Evolutionary conservation across 2,797 vertebrate genomes (phyloP).

Genomic region (Craterocephalus amniculus): DNA sequence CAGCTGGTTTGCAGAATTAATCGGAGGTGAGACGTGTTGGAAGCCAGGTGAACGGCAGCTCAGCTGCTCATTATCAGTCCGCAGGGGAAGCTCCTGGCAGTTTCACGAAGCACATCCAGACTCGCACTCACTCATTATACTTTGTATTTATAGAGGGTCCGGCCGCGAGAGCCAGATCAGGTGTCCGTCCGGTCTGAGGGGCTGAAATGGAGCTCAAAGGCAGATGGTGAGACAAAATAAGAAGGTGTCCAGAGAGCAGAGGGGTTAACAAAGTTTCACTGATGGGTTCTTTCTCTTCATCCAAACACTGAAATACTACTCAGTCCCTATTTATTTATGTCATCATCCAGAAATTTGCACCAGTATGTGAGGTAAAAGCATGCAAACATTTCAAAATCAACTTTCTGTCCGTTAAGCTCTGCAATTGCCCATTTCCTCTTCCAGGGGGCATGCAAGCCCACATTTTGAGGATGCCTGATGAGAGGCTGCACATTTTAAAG

Average conservation of each 20-base stretch:
- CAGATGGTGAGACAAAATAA: slow-evolving; percentile 67
- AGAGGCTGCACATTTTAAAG: slow-evolving; percentile 45
- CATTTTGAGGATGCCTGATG: slow-evolving; percentile 42
- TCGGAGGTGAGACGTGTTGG: slow-evolving; percentile 44
- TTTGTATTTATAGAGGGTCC: slow-evolving; percentile 60
- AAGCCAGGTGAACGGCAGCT: slow-evolving; percentile 49
- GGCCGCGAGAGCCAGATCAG: slow-evolving; percentile 47
- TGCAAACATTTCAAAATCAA: not conserved
- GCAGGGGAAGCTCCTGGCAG: slow-evolving; percentile 33
- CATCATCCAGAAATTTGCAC: not conserved
- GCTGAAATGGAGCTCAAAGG: slow-evolving; percentile 64
- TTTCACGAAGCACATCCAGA: slow-evolving; percentile 45
- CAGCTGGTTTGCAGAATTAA: slow-evolving; percentile 62
- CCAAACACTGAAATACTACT: not conserved
- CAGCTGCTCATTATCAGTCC: slow-evolving; percentile 59
- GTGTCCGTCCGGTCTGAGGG: slow-evolving; percentile 60
- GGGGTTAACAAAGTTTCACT: slow-evolving; percentile 62
- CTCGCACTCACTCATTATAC: slow-evolving; percentile 54
- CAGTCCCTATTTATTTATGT: not conserved
- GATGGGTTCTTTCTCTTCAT: not conserved
- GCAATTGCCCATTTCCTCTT: slow-evolving; percentile 73
- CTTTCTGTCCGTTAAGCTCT: slow-evolving; percentile 35
- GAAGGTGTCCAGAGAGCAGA: slow-evolving; percentile 53
- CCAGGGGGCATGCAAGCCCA: slow-evolving; percentile 77
- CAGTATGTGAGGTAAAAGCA: not conserved